These are phyloP conservation scores for Axinella damicornis DNA, from an alignment of 37 sponge, comb jelly and placozoan genomes.

Conservation along the genomic window DNA sequence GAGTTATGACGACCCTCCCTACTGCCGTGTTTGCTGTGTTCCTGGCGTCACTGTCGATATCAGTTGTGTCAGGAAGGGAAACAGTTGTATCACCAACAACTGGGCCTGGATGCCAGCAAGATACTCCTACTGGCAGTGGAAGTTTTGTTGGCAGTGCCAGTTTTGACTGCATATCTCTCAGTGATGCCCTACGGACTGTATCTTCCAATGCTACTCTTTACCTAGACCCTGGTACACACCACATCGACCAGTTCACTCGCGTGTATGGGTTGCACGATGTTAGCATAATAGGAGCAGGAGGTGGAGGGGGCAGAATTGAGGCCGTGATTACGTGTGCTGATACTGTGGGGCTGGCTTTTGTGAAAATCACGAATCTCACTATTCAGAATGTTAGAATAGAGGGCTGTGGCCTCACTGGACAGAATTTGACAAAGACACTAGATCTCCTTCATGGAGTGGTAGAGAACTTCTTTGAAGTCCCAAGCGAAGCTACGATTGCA, in stretches of 20 bases:
- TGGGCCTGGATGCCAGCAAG: neutral
- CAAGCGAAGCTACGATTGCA: neutral
- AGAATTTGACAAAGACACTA: neutral
- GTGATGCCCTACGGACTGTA: constrained; percentile 18
- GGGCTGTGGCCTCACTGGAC: constrained; percentile 40
- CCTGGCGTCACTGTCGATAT: too few relatives aligned
- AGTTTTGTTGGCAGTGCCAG: too few relatives aligned
- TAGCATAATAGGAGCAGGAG: constrained; percentile 11
- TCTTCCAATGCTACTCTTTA: neutral
- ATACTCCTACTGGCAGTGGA: too few relatives aligned
- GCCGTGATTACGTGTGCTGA: constrained; percentile 35
- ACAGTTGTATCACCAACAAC: too few relatives aligned
- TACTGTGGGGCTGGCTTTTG: constrained; percentile 33
- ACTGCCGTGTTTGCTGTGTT: too few relatives aligned
- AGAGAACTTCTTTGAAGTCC: neutral
- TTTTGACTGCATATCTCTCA: neutral
- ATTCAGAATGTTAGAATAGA: constrained; percentile 17
- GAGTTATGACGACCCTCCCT: too few relatives aligned
- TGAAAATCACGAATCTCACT: constrained; percentile 10
- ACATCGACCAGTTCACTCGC: neutral
- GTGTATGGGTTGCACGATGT: constrained; percentile 6
- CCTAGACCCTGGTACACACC: constrained; percentile 32
- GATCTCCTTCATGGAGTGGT: neutral
- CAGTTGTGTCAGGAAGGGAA: too few relatives aligned
- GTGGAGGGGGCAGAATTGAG: neutral